Conservation (phyloP, 2,888 invertebrate species). For the Eristalis intricaria region DNA sequence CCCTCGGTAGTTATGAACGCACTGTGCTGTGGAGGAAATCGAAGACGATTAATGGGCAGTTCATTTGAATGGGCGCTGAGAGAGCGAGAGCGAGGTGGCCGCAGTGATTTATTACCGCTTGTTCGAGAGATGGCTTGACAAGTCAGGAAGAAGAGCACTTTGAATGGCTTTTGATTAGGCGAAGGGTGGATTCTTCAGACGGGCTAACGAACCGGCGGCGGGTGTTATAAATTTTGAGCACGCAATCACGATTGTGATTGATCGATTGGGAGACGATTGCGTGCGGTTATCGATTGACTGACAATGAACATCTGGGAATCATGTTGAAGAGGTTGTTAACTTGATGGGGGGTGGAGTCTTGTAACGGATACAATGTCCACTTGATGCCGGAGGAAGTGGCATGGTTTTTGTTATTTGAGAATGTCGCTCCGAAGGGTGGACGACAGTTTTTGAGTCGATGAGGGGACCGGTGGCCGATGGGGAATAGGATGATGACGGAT, state of each 20-base stretch:
- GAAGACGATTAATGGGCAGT: conserved; percentile 61
- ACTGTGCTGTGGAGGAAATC: conserved; percentile 29
- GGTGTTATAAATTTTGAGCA: background rate
- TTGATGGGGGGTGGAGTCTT: background rate
- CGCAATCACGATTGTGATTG: background rate
- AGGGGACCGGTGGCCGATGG: no score
- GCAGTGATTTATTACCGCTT: conserved; percentile 50
- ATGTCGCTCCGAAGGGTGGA: no score
- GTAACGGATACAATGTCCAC: background rate
- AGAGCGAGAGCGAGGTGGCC: background rate
- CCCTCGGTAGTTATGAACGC: conserved; percentile 7
- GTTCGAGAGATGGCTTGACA: conserved; percentile 3
- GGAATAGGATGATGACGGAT: no score
- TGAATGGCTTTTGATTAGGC: conserved; percentile 6
- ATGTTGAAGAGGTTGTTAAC: background rate
- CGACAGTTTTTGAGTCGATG: no score
- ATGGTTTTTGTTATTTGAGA: no score
- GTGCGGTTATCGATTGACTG: background rate
- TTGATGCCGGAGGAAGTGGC: background rate
- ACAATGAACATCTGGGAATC: background rate
- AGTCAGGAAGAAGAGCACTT: background rate
- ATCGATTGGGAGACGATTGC: background rate
- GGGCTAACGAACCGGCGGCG: background rate
- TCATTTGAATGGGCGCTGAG: conserved; percentile 39
- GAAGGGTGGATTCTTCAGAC: background rate